Base-by-base conservation (phyloP, 2,113 vertebrate species). In the Morone chrysops region DNA sequence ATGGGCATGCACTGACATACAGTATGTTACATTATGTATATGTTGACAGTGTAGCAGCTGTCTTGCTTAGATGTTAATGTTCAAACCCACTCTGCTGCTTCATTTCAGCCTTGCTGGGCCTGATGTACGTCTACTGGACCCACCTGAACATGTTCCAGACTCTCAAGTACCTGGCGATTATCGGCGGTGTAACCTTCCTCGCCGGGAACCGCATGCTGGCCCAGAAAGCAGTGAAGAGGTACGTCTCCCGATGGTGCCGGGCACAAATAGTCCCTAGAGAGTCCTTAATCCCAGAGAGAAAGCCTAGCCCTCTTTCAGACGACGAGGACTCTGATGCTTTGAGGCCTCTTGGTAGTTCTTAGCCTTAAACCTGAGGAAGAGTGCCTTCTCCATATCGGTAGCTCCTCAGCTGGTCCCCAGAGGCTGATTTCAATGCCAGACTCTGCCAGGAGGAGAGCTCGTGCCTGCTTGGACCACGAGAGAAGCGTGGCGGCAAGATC, bases 141-240 rank as follows among this genome's bases (percentile, higher is more conserved):
- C 97, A 99, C 60, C 96, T 99, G 81, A 96, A 99, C 96, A 99
- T 99, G 98, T 99, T 99, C 95, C 98, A 99, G 94, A 99, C 98
- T 13, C 94, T 99, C 84, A 98, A 99, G 93, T 99, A 99, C 92
- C 95, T 99, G 94, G 97, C 98, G 68, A 96, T 99, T 90, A 93
- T 99, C 48, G 98, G 98, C 43, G 96, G 95, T 2, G 76, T 99
- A 80, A 99, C 98, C 0, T 99, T 99, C 96, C 96, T 99, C 53
- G 97, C 98, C 59, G 98, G 98, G 76, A 99, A 99, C 92, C 97
- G 98, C 83, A 99, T 99, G 98, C 95, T 99, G 92, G 98, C 98
- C 85, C 98, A 99, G 84, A 99, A 99, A 92, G 98, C 98, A 86
- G 96, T 99, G 12, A 99, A 99, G 94, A 95, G 98, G 98, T 99